phyloP scores from a whole-genome alignment of 2,888 invertebrate species.

The Melanostoma scalare region DNA sequence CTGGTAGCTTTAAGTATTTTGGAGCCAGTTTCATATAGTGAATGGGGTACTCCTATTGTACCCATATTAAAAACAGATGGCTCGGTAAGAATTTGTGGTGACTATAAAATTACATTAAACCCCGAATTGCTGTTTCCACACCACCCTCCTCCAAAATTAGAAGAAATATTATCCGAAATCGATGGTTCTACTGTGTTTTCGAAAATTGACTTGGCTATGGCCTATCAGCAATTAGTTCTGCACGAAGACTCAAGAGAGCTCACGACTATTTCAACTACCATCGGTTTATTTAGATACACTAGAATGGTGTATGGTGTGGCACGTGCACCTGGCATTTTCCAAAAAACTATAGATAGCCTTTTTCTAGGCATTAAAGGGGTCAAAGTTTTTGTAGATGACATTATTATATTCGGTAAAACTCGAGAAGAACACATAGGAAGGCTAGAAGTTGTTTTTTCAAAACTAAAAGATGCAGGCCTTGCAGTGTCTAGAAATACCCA shows the following conservation, averaged over 20 bases:
- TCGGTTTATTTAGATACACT: conserved; percentile 34
- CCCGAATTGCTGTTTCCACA: conserved; percentile 28
- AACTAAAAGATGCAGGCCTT: conserved; percentile 60
- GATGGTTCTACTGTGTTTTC: conserved; percentile 76
- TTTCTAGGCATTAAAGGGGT: conserved; percentile 41
- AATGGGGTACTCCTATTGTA: conserved; percentile 21
- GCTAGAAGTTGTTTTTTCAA: conserved; percentile 25
- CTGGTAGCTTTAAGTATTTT: conserved; percentile 30
- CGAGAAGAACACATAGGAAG: no score
- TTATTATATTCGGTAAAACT: conserved; percentile 73
- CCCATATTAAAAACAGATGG: conserved; percentile 48
- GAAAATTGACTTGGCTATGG: conserved; percentile 77
- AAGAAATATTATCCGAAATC: conserved; percentile 29
- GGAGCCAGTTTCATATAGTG: no score
- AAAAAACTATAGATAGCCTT: conserved; percentile 75
- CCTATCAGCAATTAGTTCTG: conserved; percentile 74
- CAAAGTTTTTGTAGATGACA: conserved; percentile 73
- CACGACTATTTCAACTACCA: conserved; percentile 74
- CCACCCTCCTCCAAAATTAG: conserved; percentile 40
- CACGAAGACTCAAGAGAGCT: conserved; percentile 74
- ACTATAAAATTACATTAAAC: conserved; percentile 37
- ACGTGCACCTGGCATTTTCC: conserved; percentile 74
- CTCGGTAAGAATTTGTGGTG: conserved; percentile 40
- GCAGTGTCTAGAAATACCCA: conserved; percentile 73
- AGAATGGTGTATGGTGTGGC: conserved; percentile 77